Base-by-base conservation (phyloP, 2,888 invertebrate species). In the Apodemia hepburni region DNA sequence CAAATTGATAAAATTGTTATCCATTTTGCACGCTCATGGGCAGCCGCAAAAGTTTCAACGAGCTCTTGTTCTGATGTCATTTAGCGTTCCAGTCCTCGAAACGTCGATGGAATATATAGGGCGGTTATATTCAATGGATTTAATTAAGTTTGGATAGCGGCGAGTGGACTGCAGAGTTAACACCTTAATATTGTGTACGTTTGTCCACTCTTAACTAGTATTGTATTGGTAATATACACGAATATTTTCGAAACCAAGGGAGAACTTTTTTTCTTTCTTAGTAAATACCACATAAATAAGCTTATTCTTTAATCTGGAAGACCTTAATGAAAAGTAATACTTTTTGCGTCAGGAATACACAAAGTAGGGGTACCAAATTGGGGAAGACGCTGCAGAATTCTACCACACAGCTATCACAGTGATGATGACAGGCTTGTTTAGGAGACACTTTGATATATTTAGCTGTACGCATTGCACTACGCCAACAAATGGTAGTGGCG, bases 31-130 rank as follows among this genome's bases (percentile, higher is more conserved):
- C 11, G 22, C 8, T 22, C 27, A 0, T 11, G n/a, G 22, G 51
- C 22, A 27, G 12, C 54, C 54, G 27, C 54, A 54, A 54, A 11
- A 54, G 12, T 54, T 54, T 54, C 54, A 54, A 54, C 54, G 22
- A 54, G 54, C 27, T 27, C 27, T 54, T 27, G 54, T 54, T 27
- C 54, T 22, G 27, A 54, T 54, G 54, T 54, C 54, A 54, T 54
- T 54, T 54, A 22, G 12, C 15, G 27, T 54, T 11, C 11, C 15
- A 27, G 27, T 18, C 6, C 27, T 22, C 54, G 54, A 15, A 3
- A 0, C 22, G 11, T 51, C 51, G 27, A 27, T 54, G 4, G 27
- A 54, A 27, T 54, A 27, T 54, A 54, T 15, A 11, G 27, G 15
- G 27, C 15, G 27, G 54, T 22, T 54, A 15, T 54, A 7, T 27